Conservation (phyloP, 37 sponge, comb jelly and placozoan genomes). For the Ianthella basta region DNA sequence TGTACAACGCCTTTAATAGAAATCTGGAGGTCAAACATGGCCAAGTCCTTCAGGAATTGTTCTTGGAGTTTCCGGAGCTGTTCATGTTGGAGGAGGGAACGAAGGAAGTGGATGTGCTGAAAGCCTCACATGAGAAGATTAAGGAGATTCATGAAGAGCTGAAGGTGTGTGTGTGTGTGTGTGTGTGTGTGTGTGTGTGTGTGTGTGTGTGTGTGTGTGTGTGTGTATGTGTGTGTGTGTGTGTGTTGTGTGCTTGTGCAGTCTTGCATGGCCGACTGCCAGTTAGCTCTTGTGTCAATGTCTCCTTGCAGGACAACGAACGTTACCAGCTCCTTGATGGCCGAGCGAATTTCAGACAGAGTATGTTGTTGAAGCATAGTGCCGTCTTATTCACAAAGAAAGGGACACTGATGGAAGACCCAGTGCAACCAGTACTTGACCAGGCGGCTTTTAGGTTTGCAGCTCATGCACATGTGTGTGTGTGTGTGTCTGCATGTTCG, state of each 20-base stretch:
- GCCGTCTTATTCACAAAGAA: background rate
- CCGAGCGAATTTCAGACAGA: background rate
- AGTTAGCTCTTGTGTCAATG: no score
- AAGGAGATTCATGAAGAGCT: constrained; percentile 30
- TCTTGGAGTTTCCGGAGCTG: constrained; percentile 63
- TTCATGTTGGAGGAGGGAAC: constrained; percentile 14
- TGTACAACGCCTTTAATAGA: constrained; percentile 62
- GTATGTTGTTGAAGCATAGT: background rate
- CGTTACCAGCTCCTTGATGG: background rate
- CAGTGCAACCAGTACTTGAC: background rate
- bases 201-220: constrained; percentile 26
- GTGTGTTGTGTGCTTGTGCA: background rate
- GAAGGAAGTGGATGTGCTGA: background rate
- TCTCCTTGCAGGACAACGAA: background rate
- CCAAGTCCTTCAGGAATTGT: constrained; percentile 55
- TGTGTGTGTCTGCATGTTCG: background rate
- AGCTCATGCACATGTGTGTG: background rate
- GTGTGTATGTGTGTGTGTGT: constrained; percentile 3
- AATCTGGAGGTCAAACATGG: constrained; percentile 50
- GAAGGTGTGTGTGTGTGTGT: constrained; percentile 15
- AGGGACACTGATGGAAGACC: constrained; percentile 30
- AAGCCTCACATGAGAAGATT: constrained; percentile 7
- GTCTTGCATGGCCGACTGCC: no score
- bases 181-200: background rate
- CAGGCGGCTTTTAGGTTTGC: constrained; percentile 19